Percentiles rank a stretch among this genome's conserved stretches.
Evolutionary conservation across 2,888 invertebrate genomes (phyloP).

Genomic region (Lomographa bimaculata): DNA sequence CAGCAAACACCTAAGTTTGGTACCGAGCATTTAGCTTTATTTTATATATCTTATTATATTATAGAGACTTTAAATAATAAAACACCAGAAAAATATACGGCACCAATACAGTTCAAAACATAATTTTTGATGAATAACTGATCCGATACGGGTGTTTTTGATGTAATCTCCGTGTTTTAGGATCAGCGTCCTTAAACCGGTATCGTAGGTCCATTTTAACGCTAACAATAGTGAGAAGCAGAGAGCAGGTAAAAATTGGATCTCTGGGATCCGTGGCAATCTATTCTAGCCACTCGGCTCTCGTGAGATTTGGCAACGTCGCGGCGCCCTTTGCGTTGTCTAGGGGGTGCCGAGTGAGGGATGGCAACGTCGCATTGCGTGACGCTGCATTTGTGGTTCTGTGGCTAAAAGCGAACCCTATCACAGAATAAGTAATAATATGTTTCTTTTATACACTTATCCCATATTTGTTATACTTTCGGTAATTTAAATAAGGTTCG

Average conservation of each 20-base stretch:
- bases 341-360: slow-evolving; percentile 9
- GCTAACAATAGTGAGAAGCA: slow-evolving; percentile 42
- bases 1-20: too few relatives aligned
- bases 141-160: slow-evolving; percentile 9
- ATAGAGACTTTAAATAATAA: too few relatives aligned
- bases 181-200: slow-evolving; percentile 25
- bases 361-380: slow-evolving; percentile 30
- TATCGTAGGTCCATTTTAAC: slow-evolving; percentile 22
- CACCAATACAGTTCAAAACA: slow-evolving; percentile 15
- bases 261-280: slow-evolving; percentile 40
- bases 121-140: slow-evolving; percentile 7
- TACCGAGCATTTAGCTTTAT: too few relatives aligned
- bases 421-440: too few relatives aligned
- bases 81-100: too few relatives aligned
- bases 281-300: slow-evolving; percentile 52
- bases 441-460: too few relatives aligned
- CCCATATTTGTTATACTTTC: too few relatives aligned
- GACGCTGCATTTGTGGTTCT: too few relatives aligned
- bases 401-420: too few relatives aligned
- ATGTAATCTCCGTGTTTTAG: slow-evolving; percentile 7
- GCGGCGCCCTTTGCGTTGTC: slow-evolving; percentile 32
- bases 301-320: slow-evolving; percentile 63
- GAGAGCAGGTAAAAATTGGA: slow-evolving; percentile 60
- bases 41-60: too few relatives aligned
- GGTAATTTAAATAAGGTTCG: too few relatives aligned